Conservation (phyloP, 2,797 vertebrate species). For the Dipus sagitta region DNA sequence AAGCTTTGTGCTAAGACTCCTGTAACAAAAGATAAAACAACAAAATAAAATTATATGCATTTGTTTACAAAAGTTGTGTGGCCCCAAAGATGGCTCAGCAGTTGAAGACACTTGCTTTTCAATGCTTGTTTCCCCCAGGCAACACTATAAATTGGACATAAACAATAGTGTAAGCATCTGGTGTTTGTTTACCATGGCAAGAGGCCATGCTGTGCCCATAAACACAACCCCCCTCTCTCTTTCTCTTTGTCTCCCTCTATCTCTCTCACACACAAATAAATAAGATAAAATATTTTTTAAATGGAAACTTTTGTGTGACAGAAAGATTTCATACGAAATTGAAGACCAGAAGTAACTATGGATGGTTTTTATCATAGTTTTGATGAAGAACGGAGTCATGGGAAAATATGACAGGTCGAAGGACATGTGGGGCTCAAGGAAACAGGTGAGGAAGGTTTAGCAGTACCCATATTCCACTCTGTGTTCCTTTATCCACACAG, state of each 20-base stretch:
- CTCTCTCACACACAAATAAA: too few species aligned
- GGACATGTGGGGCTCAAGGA: too few species aligned
- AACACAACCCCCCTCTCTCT: too few species aligned
- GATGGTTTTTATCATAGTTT: background rate
- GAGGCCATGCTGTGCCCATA: too few species aligned
- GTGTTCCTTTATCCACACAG: background rate
- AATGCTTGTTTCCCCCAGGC: too few species aligned
- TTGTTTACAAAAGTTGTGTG: background rate
- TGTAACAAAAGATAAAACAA: background rate
- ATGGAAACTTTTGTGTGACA: background rate
- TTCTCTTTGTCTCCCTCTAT: too few species aligned
- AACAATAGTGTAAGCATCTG: too few species aligned
- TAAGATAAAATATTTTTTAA: too few species aligned
- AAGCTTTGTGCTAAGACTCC: background rate
- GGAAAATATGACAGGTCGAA: background rate
- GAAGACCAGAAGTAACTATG: background rate
- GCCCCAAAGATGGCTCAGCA: too few species aligned
- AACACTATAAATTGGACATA: too few species aligned
- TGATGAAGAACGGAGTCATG: background rate
- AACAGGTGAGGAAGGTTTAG: background rate
- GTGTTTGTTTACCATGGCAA: too few species aligned
- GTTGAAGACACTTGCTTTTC: too few species aligned
- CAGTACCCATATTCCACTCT: background rate
- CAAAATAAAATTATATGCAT: background rate
- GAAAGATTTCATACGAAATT: background rate